Evolutionary conservation across 1,140 invertebrate genomes (phyloP), one percentile per base, ranked within the genome.

Genomic region (Bombus superbus): DNA sequence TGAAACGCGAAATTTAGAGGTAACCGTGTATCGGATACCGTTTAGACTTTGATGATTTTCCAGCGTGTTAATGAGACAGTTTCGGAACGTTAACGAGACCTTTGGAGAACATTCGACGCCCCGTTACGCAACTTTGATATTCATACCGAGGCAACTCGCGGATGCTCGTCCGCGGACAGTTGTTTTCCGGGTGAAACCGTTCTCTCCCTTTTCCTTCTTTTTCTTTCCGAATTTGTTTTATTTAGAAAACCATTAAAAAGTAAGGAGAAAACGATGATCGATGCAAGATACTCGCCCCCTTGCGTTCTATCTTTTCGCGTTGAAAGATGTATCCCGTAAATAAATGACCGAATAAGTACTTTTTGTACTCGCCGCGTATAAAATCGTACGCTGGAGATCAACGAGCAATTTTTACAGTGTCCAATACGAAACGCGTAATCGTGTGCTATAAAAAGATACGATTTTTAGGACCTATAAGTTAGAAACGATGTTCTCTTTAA

Each of bases 41-140:
- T 40, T 76, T 62, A 59, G n/a, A 76, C 53, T 62, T 76, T 64
- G 28, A 77, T 38, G 75, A 77, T 77, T 62, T 42, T n/a, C 38
- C 57, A 32, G 11, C 35, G 35, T n/a, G 32, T 77, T 77, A 77
- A 77, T n/a, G 75, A 77, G 75, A 64, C 59, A 40, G 57, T 75
- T 62, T 42, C 25, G 75, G 15, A n/a, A 10, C 75, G 10, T 62
- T 59, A 40, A 77, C n/a, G 75, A n/a, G n/a, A 25, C 11, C 22
- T 11, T 38, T 6, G 38, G 25, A 18, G 22, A 38, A 15, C 18
- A 25, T 38, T 38, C 11, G 47, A 35, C 47, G 25, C 38, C 25
- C 15, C 11, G 35, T 76, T 76, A 40, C 32, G 35, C 13, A 76
- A 59, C 74, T 59, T 76, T 76, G 47, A 40, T 35, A 38, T n/a